phyloP scores from a whole-genome alignment of 37 sponge, comb jelly and placozoan genomes.

The Cliona cf. orientalis region DNA sequence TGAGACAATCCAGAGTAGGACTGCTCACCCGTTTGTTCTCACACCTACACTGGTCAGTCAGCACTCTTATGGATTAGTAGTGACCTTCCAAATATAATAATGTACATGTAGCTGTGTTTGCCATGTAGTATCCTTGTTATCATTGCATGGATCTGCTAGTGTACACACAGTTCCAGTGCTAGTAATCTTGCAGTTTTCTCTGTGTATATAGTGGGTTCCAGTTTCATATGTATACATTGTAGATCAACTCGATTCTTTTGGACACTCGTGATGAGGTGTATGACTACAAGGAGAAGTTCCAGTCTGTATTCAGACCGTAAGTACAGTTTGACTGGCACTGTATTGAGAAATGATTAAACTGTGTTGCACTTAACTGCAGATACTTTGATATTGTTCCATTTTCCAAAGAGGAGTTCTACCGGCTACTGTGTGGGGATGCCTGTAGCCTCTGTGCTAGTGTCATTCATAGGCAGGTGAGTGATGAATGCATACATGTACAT shows the following conservation, averaged over 20 bases:
- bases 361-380: background rate
- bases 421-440: constrained; percentile 65
- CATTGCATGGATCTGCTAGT: too few species aligned
- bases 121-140: background rate
- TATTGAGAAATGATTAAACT: background rate
- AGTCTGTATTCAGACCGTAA: constrained; percentile 66
- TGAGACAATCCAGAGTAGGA: constrained; percentile 39
- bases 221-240: background rate
- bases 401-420: constrained; percentile 75
- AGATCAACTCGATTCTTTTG: constrained; percentile 72
- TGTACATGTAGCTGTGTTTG: background rate
- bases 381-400: constrained; percentile 75
- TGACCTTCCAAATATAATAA: too few species aligned
- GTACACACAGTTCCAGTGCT: too few species aligned
- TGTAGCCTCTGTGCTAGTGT: constrained; percentile 39
- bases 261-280: constrained; percentile 61
- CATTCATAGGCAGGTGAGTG: constrained; percentile 52
- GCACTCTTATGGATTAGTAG: background rate
- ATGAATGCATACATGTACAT: background rate
- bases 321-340: background rate
- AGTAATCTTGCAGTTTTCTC: too few species aligned
- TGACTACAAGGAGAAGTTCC: constrained; percentile 69
- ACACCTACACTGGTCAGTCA: constrained; percentile 61
- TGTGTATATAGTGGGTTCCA: background rate
- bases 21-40: constrained; percentile 44